Percentiles rank a stretch among this genome's conserved stretches.
These are phyloP conservation scores for Anguilla japonica DNA, from an alignment of 2,113 vertebrate genomes.

Conservation along the genomic window DNA sequence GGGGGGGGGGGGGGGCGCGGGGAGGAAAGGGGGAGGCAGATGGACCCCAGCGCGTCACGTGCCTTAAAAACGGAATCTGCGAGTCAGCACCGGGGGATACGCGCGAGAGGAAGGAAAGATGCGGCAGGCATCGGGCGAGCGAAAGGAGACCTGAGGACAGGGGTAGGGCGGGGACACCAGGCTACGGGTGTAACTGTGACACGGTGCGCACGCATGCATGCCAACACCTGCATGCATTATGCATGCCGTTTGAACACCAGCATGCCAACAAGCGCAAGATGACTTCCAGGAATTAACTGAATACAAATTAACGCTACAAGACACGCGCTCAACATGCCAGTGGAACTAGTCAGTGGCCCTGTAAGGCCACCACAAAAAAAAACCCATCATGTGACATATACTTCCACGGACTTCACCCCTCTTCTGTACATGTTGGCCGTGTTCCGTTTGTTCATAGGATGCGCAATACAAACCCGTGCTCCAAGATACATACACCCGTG, in stretches of 20 bases:
- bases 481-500: neutral
- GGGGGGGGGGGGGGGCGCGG: neutral
- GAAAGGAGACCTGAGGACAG: constrained; percentile 17
- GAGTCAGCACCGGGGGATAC: neutral
- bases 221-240: neutral
- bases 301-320: neutral
- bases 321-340: too few species aligned
- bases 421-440: neutral
- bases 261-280: neutral
- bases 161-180: neutral
- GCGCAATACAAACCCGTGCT: neutral
- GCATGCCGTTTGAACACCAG: too few species aligned
- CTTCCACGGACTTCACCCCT: neutral
- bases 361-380: neutral
- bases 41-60: neutral
- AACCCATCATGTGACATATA: neutral
- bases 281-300: neutral
- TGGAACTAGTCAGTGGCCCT: too few species aligned
- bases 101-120: neutral
- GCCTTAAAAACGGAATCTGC: neutral
- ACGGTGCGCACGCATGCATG: neutral
- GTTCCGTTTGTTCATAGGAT: neutral
- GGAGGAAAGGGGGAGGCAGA: neutral
- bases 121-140: neutral
- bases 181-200: neutral